Conservation (phyloP, 1,140 invertebrate genomes). For the Amphibalanus amphitrite region DNA sequence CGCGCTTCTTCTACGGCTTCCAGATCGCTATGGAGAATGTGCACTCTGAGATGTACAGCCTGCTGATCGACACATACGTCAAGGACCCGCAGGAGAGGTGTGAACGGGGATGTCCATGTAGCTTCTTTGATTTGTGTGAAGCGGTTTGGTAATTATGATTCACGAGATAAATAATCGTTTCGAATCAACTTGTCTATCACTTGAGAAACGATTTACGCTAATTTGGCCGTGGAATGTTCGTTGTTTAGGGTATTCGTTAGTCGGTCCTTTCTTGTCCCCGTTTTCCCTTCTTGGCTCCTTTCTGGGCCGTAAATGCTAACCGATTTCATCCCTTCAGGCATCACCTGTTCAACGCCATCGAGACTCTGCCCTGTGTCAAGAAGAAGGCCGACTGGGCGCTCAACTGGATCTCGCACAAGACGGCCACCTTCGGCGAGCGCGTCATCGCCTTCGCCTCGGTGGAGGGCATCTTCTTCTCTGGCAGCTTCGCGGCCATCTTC, state of each 20-base stretch:
- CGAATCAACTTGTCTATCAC: too few relatives aligned
- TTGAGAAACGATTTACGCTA: too few relatives aligned
- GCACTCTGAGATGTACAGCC: slow-evolving; percentile 98
- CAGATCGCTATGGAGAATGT: slow-evolving; percentile 99
- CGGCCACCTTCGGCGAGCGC: slow-evolving; percentile 79
- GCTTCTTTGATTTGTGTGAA: too few relatives aligned
- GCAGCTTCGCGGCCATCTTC: slow-evolving; percentile 98
- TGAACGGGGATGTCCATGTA: too few relatives aligned
- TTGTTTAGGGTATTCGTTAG: too few relatives aligned
- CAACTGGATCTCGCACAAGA: slow-evolving; percentile 72
- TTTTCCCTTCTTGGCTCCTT: too few relatives aligned
- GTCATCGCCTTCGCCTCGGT: slow-evolving; percentile 96
- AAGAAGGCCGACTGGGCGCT: slow-evolving; percentile 98
- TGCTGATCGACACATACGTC: slow-evolving; percentile 95
- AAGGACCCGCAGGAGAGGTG: slow-evolving; percentile 56
- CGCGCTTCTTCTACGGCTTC: slow-evolving; percentile 96
- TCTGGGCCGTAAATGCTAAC: too few relatives aligned
- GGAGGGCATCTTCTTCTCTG: slow-evolving; percentile 96
- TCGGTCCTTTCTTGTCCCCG: too few relatives aligned
- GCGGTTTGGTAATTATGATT: too few relatives aligned
- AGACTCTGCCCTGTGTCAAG: slow-evolving; percentile 88
- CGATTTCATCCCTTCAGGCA: slow-evolving; percentile 39
- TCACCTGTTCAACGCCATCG: slow-evolving; percentile 90
- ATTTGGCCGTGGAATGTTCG: too few relatives aligned
- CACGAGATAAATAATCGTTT: too few relatives aligned